Evolutionary conservation across 2,888 invertebrate species (phyloP).

Genomic region (Oegoconia quadripuncta): DNA sequence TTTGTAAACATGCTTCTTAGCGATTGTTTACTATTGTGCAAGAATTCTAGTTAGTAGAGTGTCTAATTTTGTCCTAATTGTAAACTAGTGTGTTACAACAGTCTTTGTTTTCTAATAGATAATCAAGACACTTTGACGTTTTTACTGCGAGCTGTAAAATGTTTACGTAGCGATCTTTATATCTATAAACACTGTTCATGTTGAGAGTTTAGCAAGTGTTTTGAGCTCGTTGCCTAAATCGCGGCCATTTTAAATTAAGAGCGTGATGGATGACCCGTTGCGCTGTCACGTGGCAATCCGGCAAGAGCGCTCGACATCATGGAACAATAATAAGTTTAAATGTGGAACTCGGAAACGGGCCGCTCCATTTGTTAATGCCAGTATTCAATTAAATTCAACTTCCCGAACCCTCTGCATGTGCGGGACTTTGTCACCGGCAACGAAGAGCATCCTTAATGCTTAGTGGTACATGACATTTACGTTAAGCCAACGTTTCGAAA

Average conservation of each 20-base stretch:
- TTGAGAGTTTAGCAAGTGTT: slow-evolving; percentile 61
- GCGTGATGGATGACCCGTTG: slow-evolving; percentile 72
- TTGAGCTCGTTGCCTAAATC: slow-evolving; percentile 61
- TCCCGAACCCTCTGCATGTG: slow-evolving; percentile 65
- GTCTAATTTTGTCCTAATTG: slow-evolving; percentile 41
- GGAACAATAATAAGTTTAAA: slow-evolving; percentile 74
- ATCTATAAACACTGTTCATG: slow-evolving; percentile 55
- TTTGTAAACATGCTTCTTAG: slow-evolving; percentile 49
- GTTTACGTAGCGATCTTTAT: slow-evolving; percentile 61
- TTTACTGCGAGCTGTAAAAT: slow-evolving; percentile 49
- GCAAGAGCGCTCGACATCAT: slow-evolving; percentile 56
- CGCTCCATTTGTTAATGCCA: slow-evolving; percentile 76
- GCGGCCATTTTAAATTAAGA: slow-evolving; percentile 75
- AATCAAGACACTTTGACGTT: slow-evolving; percentile 33
- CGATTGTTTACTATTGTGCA: slow-evolving; percentile 46
- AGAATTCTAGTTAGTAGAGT: slow-evolving; percentile 44
- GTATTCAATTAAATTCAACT: slow-evolving; percentile 75
- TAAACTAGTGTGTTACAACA: slow-evolving; percentile 34
- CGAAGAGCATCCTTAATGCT: slow-evolving; percentile 49
- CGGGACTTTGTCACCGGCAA: slow-evolving; percentile 65
- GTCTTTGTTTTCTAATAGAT: slow-evolving; percentile 41
- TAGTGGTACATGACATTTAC: slow-evolving; percentile 31
- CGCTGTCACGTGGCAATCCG: slow-evolving; percentile 65
- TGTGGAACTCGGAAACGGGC: slow-evolving; percentile 69
- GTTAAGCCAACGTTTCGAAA: slow-evolving; percentile 1